A percentile compares a stretch with the other conserved stretches of the same genome.
Conservation (phyloP, 2,113 vertebrate species). For the Gallinago jamesoni region DNA sequence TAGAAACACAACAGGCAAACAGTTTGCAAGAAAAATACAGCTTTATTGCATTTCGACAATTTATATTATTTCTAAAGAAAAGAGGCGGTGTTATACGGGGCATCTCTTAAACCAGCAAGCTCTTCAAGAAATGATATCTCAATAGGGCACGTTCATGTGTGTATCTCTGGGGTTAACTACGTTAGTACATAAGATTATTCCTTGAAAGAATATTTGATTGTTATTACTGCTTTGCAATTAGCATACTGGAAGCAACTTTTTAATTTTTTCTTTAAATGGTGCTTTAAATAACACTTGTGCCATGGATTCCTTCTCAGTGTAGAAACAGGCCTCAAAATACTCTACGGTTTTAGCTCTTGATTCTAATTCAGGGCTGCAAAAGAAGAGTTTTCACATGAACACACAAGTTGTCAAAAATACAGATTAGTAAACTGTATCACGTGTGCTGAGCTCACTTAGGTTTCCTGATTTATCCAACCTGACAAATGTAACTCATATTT, state of each 20-base stretch:
- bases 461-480: background rate
- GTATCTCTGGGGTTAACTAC: background rate
- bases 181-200: background rate
- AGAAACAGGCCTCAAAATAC: slow-evolving; percentile 29
- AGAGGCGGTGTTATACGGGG: slow-evolving; percentile 16
- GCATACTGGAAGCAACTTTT: background rate
- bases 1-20: background rate
- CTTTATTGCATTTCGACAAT: slow-evolving; percentile 68
- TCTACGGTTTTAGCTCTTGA: slow-evolving; percentile 1
- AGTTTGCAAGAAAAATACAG: slow-evolving; percentile 40
- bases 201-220: background rate
- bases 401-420: background rate
- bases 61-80: slow-evolving; percentile 30
- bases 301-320: background rate
- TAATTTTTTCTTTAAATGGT: background rate
- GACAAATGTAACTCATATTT: background rate
- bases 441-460: background rate
- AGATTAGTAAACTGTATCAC: background rate
- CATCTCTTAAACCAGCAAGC: slow-evolving; percentile 42
- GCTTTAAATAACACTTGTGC: background rate
- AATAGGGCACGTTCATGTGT: background rate
- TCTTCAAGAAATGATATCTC: background rate
- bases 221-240: slow-evolving; percentile 12
- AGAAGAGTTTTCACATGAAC: slow-evolving; percentile 26
- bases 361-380: slow-evolving; percentile 67